phyloP scores from a whole-genome alignment of 2,888 invertebrate genomes.

The Idaea dimidiata region DNA sequence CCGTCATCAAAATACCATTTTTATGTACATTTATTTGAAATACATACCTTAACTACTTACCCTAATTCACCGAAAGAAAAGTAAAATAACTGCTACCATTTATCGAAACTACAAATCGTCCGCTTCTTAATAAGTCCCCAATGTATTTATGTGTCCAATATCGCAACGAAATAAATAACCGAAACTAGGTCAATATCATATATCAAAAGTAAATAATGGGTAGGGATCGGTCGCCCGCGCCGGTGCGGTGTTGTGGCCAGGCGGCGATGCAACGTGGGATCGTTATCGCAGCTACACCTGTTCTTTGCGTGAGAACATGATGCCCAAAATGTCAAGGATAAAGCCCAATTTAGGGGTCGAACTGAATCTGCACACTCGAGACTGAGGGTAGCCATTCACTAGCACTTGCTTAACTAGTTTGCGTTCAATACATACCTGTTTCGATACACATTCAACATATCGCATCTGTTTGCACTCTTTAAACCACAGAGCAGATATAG shows the following conservation, averaged over 20 bases:
- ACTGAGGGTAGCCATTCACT: conserved; percentile 23
- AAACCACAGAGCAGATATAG: too few relatives aligned
- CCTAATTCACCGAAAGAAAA: neutral
- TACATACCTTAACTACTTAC: neutral
- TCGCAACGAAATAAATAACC: conserved; percentile 31
- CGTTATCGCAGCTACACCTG: conserved; percentile 40
- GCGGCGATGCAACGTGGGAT: conserved; percentile 39
- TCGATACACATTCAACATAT: conserved; percentile 15
- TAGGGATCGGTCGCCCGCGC: conserved; percentile 33
- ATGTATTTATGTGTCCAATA: conserved; percentile 33
- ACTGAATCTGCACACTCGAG: conserved; percentile 11
- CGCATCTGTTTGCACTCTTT: conserved; percentile 20
- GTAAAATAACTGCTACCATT: neutral
- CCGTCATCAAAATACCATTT: too few relatives aligned
- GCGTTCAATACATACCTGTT: conserved; percentile 16
- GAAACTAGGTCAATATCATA: conserved; percentile 34
- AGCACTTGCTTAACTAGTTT: conserved; percentile 29
- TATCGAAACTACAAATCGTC: conserved; percentile 15
- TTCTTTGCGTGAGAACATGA: conserved; percentile 22
- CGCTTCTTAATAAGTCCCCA: conserved; percentile 28
- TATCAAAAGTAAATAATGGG: conserved; percentile 31
- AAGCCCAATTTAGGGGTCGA: conserved; percentile 13
- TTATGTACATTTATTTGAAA: too few relatives aligned
- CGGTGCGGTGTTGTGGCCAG: conserved; percentile 34
- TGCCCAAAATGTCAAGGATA: conserved; percentile 14